Percentiles rank a stretch among this genome's conserved stretches.
Conservation (phyloP, 2,113 vertebrate species). For the Chlorodrepanis virens region DNA sequence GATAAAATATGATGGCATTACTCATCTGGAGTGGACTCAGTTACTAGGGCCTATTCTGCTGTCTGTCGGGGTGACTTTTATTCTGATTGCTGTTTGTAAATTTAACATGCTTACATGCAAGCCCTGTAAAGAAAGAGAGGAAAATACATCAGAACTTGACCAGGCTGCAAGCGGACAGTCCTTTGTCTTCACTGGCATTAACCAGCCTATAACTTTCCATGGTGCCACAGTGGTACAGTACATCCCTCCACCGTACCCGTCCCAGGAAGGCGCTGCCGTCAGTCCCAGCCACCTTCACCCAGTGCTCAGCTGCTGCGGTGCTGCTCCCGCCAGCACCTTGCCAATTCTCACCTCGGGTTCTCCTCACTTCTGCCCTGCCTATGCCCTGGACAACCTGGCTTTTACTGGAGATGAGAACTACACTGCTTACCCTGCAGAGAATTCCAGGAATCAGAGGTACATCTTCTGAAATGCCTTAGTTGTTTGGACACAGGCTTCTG, state of each 20-base stretch:
- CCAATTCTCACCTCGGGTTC: neutral
- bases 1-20: constrained; percentile 67
- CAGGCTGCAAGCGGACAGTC: constrained; percentile 62
- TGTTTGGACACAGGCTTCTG: neutral
- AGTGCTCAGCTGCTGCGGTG: neutral
- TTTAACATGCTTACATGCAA: constrained; percentile 78
- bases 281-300: constrained; percentile 36
- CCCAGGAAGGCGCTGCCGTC: constrained; percentile 47
- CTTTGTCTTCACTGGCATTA: constrained; percentile 79
- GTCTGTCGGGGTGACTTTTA: constrained; percentile 79
- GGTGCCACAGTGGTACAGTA: constrained; percentile 76
- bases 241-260: constrained; percentile 71
- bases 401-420: constrained; percentile 59
- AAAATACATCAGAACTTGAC: constrained; percentile 46
- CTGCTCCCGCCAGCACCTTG: neutral
- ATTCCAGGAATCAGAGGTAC: constrained; percentile 65
- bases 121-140: constrained; percentile 67
- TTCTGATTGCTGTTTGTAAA: constrained; percentile 81
- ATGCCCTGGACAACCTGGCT: constrained; percentile 60
- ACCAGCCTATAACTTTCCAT: constrained; percentile 78
- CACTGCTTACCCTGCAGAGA: neutral
- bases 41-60: constrained; percentile 84
- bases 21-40: constrained; percentile 79
- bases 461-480: neutral
- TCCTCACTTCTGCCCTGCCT: constrained; percentile 72